Evolutionary conservation across 2,888 invertebrate genomes (phyloP).

Genomic region (Flabesymbios commensalis): DNA sequence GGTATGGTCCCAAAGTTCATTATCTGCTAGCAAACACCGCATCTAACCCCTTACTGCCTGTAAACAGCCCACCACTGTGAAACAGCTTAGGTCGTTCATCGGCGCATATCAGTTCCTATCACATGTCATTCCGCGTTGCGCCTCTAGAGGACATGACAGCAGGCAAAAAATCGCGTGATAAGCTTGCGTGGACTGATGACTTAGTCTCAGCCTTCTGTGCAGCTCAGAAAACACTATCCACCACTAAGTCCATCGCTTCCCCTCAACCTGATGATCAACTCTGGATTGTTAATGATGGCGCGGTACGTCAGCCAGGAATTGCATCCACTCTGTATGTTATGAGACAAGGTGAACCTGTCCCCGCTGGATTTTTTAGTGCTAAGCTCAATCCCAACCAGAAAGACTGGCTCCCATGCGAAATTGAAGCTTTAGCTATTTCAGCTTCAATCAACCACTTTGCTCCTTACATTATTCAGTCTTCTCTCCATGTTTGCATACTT

Average conservation of each 20-base stretch:
- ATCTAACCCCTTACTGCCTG: conserved; percentile 1
- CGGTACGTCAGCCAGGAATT: background rate
- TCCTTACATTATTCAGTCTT: background rate
- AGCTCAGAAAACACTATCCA: no score
- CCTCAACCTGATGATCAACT: background rate
- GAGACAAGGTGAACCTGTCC: background rate
- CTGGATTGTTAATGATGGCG: background rate
- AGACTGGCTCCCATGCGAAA: background rate
- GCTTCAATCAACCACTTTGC: background rate
- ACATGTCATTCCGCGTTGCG: background rate
- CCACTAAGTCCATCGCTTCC: no score
- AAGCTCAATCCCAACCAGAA: background rate
- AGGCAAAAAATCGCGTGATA: background rate
- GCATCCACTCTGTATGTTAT: background rate
- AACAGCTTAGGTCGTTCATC: background rate
- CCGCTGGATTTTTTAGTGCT: background rate
- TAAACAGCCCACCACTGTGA: background rate
- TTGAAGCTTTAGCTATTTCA: background rate
- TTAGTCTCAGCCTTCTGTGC: background rate
- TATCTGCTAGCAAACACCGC: conserved; percentile 9
- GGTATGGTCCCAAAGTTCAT: conserved; percentile 5
- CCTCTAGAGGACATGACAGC: background rate
- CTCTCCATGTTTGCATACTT: background rate
- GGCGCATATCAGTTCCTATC: background rate
- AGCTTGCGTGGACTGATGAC: background rate